Evolutionary conservation across 1,140 invertebrate species (phyloP).

Genomic region (Hyles vespertilio): DNA sequence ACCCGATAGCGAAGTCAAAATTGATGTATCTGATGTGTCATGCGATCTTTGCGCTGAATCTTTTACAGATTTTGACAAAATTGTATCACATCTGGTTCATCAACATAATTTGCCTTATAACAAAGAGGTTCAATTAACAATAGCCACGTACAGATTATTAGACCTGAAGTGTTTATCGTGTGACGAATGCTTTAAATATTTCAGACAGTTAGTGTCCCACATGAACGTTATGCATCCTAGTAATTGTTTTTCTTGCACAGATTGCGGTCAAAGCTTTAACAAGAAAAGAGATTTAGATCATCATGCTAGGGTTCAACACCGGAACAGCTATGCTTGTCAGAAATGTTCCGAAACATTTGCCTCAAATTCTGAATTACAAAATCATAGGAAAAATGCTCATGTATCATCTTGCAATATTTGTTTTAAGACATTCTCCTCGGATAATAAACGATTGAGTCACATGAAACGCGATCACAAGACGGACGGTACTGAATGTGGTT

Average conservation of each 20-base stretch:
- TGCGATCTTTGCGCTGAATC: conserved; percentile 43
- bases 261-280: conserved; percentile 37
- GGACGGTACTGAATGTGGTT: conserved; percentile 30
- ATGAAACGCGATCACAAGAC: conserved; percentile 34
- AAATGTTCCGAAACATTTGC: conserved; percentile 30
- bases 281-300: conserved; percentile 36
- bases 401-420: conserved; percentile 37
- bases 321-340: conserved; percentile 24
- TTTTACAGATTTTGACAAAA: conserved; percentile 30
- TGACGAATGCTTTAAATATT: conserved; percentile 29
- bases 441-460: conserved; percentile 31
- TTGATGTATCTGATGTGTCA: conserved; percentile 43
- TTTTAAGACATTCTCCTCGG: conserved; percentile 32
- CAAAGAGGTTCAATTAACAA: conserved; percentile 21
- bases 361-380: conserved; percentile 22
- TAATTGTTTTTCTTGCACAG: conserved; percentile 28
- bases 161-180: conserved; percentile 45
- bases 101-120: conserved; percentile 40
- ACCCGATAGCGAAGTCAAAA: conserved; percentile 39
- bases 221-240: conserved; percentile 33
- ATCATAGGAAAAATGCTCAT: conserved; percentile 31
- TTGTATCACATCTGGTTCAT: conserved; percentile 37
- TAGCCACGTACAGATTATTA: conserved; percentile 25
- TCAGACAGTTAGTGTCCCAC: conserved; percentile 36
- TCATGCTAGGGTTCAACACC: conserved; percentile 31